phyloP scores from a whole-genome alignment of 2,797 vertebrate species.

The Myiothlypis coronata region DNA sequence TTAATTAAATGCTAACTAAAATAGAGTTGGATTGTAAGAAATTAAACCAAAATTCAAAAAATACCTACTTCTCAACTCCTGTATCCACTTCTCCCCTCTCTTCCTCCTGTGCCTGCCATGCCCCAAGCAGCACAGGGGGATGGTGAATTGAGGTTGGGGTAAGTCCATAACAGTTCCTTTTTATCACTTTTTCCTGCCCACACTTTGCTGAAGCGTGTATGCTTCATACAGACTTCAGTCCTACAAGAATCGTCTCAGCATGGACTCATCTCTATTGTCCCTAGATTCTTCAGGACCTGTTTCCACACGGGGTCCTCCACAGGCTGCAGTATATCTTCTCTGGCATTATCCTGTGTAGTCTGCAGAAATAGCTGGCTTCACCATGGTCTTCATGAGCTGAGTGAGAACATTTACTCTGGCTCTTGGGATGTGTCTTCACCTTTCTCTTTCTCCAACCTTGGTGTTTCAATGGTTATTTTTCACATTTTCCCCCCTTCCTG shows the following conservation, averaged over 20 bases:
- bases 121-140: accelerated
- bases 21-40: not conserved
- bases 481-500: not conserved
- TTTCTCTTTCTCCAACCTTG: not conserved
- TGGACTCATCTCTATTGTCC: not conserved
- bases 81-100: not conserved
- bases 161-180: not conserved
- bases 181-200: not conserved
- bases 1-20: not conserved
- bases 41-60: not conserved
- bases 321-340: not conserved
- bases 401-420: not conserved
- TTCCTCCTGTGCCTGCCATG: not conserved
- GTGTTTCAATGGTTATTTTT: not conserved
- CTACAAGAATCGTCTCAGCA: not conserved
- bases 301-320: accelerated
- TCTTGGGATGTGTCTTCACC: accelerated
- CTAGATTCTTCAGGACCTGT: not conserved
- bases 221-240: not conserved
- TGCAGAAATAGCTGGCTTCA: not conserved
- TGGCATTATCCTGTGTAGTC: accelerated
- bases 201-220: accelerated
- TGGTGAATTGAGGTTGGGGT: accelerated
- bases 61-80: not conserved
- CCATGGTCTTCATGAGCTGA: not conserved